phyloP scores from a whole-genome alignment of 2,797 vertebrate genomes.

The Antennarius maculatus region DNA sequence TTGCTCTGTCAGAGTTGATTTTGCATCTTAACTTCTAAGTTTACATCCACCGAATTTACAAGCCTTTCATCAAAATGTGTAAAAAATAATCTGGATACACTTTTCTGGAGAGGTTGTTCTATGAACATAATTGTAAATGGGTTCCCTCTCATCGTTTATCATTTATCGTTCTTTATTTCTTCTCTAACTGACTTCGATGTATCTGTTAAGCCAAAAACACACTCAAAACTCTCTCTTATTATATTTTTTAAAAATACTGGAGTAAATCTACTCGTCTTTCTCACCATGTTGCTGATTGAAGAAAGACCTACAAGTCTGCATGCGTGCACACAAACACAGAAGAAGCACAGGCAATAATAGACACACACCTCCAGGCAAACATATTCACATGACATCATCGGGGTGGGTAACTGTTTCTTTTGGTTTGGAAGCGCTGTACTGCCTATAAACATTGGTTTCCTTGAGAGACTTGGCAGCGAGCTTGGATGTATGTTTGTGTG shows the following conservation, averaged over 20 bases:
- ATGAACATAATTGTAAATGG: too few relatives aligned
- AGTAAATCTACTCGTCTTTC: constrained; percentile 1
- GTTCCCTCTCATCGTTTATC: constrained; percentile 5
- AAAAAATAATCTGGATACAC: not conserved
- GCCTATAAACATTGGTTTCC: constrained; percentile 66
- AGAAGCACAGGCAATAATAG: constrained; percentile 6
- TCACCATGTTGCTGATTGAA: constrained; percentile 47
- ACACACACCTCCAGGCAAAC: constrained; percentile 41
- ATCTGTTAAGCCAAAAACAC: constrained; percentile 11
- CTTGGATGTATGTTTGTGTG: constrained; percentile 10
- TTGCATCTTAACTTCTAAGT: too few relatives aligned
- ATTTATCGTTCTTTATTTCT: not conserved
- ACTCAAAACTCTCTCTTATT: constrained; percentile 2
- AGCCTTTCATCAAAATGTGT: not conserved
- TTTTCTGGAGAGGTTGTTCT: too few relatives aligned
- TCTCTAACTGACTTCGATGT: not conserved
- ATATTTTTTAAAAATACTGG: constrained; percentile 9
- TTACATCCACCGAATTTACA: not conserved
- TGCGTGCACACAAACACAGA: constrained; percentile 24
- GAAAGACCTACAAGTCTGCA: constrained; percentile 35
- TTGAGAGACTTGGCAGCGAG: constrained; percentile 40
- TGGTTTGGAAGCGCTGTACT: constrained; percentile 51
- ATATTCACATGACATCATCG: constrained; percentile 59
- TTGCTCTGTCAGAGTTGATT: constrained; percentile 3
- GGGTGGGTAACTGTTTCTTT: constrained; percentile 52